phyloP scores from a whole-genome alignment of 2,888 invertebrate genomes.

The Aphidius colemani region DNA sequence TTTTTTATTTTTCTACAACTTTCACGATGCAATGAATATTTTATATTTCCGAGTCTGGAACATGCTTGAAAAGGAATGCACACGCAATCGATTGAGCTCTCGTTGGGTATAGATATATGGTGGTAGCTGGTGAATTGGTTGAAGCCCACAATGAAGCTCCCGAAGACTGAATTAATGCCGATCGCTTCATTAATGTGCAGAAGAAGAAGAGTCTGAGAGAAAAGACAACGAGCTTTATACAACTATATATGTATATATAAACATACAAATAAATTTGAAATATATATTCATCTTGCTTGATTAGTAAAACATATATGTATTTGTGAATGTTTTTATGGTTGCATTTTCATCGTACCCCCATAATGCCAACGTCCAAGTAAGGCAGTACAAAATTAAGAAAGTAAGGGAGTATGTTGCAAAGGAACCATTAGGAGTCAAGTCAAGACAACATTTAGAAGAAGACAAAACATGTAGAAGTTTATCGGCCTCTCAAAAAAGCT shows the following conservation, averaged over 20 bases:
- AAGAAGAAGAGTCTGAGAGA: not conserved
- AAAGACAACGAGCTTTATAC: not conserved
- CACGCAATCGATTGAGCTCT: slow-evolving; percentile 4
- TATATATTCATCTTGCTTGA: too few relatives aligned
- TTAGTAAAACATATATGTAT: too few relatives aligned
- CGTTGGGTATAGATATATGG: not conserved
- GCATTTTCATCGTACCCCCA: too few relatives aligned
- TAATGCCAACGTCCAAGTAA: too few relatives aligned
- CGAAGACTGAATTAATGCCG: slow-evolving; percentile 47
- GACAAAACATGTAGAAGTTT: slow-evolving; percentile 57
- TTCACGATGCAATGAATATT: too few relatives aligned
- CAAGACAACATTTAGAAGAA: slow-evolving; percentile 41
- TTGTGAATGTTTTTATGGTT: too few relatives aligned
- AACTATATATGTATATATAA: not conserved
- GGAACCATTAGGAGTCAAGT: not conserved
- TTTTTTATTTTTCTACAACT: too few relatives aligned
- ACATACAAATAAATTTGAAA: too few relatives aligned
- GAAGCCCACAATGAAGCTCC: slow-evolving; percentile 27
- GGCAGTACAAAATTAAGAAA: not conserved
- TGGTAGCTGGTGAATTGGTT: slow-evolving; percentile 21
- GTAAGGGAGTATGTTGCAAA: not conserved
- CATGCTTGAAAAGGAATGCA: not conserved
- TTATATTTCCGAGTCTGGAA: not conserved
- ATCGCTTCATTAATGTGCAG: slow-evolving; percentile 54
- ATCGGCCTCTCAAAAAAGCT: slow-evolving; percentile 52